Evolutionary conservation across 2,888 invertebrate species (phyloP), one percentile per base, ranked within the genome.

Genomic region (Tanytarsus gracilentus): DNA sequence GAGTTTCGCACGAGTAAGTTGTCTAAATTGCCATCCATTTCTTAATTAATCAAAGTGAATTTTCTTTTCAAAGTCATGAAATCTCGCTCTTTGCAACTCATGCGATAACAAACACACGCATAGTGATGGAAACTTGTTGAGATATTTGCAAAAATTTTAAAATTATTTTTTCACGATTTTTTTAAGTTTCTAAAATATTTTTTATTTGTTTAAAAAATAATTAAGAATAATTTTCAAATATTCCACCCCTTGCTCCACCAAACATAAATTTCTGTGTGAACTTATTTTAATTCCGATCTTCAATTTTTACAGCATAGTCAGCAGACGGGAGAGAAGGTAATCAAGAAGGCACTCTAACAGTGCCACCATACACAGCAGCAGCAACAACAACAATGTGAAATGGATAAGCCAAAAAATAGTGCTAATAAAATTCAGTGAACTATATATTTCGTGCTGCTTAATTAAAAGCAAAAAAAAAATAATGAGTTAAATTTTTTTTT

Each of bases 361-460:
- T n/a, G n/a, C n/a, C n/a, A n/a, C n/a, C n/a, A n/a, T n/a, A n/a
- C n/a, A n/a, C n/a, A n/a, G n/a, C n/a, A n/a, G n/a, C n/a, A n/a
- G n/a, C n/a, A n/a, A n/a, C n/a, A n/a, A n/a, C n/a, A n/a, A n/a
- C 21, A 23, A 18, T 16, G 23, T 23, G 44, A 49, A 29, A 58
- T 58, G 58, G 58, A 58, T 58, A 58, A 58, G 27, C 58, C 44
- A 29, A 53, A 58, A 58, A 58, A 58, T 40, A 58, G 58, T 58
- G 58, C 58, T 58, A 58, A 58, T 58, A 58, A 58, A 58, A 58
- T 58, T 58, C 58, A 58, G 44, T 58, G 58, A 58, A 58, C 58
- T 58, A 58, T 48, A 58, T 58, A 40, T 58, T 40, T 55, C 40
- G 55, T 48, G 48, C 55, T 58, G 58, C 29, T 40, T 58, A 58